A percentile compares a stretch with the other conserved stretches of the same genome.
These are phyloP conservation scores for Aselliscus stoliczkanus DNA, from an alignment of 2,797 vertebrate species.

Conservation along the genomic window DNA sequence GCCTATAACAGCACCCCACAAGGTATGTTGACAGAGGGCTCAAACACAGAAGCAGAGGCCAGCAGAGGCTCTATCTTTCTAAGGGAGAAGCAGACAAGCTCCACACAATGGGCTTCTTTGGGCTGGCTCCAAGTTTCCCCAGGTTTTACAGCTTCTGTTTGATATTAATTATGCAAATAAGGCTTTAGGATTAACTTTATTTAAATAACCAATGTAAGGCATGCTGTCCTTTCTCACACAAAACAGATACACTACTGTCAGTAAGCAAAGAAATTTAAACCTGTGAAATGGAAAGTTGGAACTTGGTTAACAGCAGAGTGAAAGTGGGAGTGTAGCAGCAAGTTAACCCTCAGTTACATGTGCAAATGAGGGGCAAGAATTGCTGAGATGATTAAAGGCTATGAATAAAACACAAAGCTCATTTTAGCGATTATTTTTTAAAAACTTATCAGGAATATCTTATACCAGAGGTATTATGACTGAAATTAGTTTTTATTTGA, in stretches of 20 bases:
- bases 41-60: not conserved
- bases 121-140: not conserved
- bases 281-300: not conserved
- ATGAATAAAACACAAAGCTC: constrained; percentile 33
- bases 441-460: constrained; percentile 6
- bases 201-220: not conserved
- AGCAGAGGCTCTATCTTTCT: not conserved
- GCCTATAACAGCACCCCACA: not conserved
- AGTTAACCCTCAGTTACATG: not conserved
- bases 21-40: not conserved
- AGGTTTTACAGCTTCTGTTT: constrained; percentile 8
- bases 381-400: constrained; percentile 48
- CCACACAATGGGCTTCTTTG: not conserved
- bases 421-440: constrained; percentile 18
- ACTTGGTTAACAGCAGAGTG: not conserved
- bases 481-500: constrained; percentile 31
- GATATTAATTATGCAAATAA: constrained; percentile 1
- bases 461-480: not conserved
- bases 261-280: not conserved
- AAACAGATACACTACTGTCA: not conserved
- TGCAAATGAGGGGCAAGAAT: constrained; percentile 1
- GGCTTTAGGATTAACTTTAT: not conserved
- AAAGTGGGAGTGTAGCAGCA: not conserved
- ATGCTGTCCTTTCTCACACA: not conserved
- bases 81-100: not conserved